phyloP scores from a whole-genome alignment of 1,140 invertebrate species.

The Drosophila prosaltans region DNA sequence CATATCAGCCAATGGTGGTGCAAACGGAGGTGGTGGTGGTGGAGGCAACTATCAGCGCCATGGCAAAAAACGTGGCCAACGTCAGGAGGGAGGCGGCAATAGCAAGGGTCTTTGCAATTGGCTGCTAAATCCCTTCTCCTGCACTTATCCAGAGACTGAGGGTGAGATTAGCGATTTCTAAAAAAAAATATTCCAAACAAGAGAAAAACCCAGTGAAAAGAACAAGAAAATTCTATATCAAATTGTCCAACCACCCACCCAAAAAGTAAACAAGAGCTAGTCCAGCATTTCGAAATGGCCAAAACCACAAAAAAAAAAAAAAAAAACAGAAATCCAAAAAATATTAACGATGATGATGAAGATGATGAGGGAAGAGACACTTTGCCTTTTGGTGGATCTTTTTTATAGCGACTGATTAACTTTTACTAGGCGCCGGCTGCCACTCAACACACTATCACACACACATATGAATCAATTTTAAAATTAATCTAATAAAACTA shows the following conservation, averaged over 20 bases:
- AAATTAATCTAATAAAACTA: conserved; percentile 68
- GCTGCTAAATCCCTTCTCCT: conserved; percentile 87
- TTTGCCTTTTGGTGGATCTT: conserved; percentile 44
- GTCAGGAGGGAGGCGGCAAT: conserved; percentile 54
- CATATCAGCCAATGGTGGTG: conserved; percentile 76
- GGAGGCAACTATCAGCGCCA: conserved; percentile 78
- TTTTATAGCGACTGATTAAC: conserved; percentile 73
- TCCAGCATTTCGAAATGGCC: conserved; percentile 65
- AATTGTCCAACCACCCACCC: conserved; percentile 14
- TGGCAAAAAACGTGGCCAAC: conserved; percentile 66
- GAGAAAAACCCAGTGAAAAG: conserved; percentile 40
- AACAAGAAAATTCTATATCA: conserved; percentile 36
- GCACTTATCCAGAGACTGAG: conserved; percentile 88
- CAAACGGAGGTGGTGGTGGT: conserved; percentile 20
- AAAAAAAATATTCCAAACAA: conserved; percentile 24
- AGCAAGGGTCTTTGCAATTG: conserved; percentile 78
- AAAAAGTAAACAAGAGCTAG: conserved; percentile 46
- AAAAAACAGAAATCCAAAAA: conserved; percentile 19
- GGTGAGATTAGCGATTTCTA: conserved; percentile 87
- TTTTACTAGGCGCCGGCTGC: conserved; percentile 76
- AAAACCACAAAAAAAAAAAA: conserved; percentile 47
- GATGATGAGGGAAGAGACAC: conserved; percentile 35
- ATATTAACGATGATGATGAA: conserved; percentile 47
- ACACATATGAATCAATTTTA: conserved; percentile 41
- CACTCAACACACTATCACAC: conserved; percentile 32